Conservation (phyloP, 92 coral and sea anemone species). For the Epizoanthus scotinus region DNA sequence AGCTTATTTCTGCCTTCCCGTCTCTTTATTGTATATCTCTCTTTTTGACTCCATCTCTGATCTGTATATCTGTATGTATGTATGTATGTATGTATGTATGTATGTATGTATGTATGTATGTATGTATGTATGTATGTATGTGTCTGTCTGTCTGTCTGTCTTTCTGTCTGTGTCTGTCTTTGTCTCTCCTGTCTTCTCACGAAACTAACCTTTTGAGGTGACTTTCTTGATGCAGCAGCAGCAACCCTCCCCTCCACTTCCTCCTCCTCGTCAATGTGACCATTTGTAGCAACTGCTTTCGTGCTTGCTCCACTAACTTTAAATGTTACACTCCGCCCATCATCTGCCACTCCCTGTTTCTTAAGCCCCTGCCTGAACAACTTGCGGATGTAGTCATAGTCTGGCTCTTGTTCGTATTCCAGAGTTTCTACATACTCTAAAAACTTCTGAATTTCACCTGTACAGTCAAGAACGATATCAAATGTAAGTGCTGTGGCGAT, state of each 20-base stretch:
- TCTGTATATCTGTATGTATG: no score
- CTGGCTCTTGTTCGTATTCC: conserved; percentile 77
- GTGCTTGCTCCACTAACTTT: conserved; percentile 13
- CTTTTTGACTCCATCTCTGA: no score
- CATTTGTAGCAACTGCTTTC: conserved; percentile 17
- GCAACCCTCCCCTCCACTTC: conserved; percentile 16
- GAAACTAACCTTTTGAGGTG: conserved; percentile 11
- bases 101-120: no score
- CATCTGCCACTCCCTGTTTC: conserved; percentile 74
- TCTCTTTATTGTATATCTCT: no score
- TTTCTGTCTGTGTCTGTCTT: no score
- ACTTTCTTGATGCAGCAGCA: background rate
- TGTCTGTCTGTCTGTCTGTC: no score
- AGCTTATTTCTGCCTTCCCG: no score
- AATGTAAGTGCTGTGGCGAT: no score
- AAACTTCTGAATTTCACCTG: conserved; percentile 82
- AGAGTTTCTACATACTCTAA: conserved; percentile 69
- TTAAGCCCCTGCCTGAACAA: conserved; percentile 84
- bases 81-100: no score
- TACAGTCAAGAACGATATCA: background rate
- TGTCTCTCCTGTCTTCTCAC: background rate
- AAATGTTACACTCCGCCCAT: conserved; percentile 82
- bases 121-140: no score
- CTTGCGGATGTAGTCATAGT: conserved; percentile 72
- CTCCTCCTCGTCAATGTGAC: conserved; percentile 24